Evolutionary conservation across 2,888 invertebrate genomes (phyloP).

Genomic region (Drosophila suboccidentalis): DNA sequence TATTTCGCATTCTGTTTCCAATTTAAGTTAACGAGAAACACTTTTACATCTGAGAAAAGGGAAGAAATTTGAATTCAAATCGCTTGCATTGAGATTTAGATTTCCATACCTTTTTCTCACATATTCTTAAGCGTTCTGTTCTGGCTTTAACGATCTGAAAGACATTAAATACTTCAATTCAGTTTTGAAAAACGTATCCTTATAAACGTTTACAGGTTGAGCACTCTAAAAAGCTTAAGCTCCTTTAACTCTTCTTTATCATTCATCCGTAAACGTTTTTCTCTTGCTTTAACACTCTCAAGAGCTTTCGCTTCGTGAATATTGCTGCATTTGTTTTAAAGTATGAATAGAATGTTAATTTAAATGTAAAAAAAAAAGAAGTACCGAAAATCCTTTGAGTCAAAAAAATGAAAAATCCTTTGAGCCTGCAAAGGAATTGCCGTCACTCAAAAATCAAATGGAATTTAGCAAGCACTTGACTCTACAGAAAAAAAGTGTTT

Average conservation of each 20-base stretch:
- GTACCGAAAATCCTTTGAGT: not conserved
- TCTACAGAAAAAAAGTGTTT: constrained; percentile 29
- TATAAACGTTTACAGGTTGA: not conserved
- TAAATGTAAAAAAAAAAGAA: not conserved
- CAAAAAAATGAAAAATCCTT: not conserved
- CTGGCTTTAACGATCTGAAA: not conserved
- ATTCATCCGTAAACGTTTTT: not conserved
- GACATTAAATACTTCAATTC: not conserved
- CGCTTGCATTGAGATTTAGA: not conserved
- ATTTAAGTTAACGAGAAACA: not conserved
- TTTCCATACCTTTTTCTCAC: not conserved
- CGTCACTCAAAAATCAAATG: constrained; percentile 57
- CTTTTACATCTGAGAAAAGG: no score
- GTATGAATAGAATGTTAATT: not conserved
- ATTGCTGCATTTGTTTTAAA: not conserved
- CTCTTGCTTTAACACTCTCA: not conserved
- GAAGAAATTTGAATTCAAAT: no score
- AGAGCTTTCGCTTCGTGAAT: not conserved
- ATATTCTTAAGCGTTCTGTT: constrained; percentile 3
- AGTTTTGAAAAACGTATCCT: not conserved
- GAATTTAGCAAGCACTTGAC: constrained; percentile 55
- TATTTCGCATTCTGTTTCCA: not conserved
- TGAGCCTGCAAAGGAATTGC: constrained; percentile 36
- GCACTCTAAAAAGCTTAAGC: not conserved
- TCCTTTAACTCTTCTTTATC: not conserved